Base-by-base conservation (phyloP, 1,140 invertebrate genomes). In the Aphidius gifuensis region DNA sequence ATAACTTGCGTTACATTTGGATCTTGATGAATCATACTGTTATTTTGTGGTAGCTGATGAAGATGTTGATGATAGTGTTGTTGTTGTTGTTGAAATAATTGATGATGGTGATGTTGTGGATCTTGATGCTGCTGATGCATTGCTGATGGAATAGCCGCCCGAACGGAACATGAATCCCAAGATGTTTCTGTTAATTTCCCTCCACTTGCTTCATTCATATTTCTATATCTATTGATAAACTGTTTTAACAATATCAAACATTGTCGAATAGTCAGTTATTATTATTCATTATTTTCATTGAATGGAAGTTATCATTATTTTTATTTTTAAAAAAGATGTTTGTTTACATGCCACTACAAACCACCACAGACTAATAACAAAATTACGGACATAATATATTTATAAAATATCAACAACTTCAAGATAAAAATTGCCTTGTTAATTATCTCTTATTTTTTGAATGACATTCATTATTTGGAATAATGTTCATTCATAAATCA, bases 181-280 rank as follows among this genome's bases (percentile, higher is more conserved):
- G 76, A 65, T 7, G 81, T 81, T 32, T 79, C 79, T 58, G 80
- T 71, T 50, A 79, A 68, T 49, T 82, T 83, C 63, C 72, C 80
- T 72, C 78, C 76, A 47, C 75, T 82, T 38, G 82, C 77, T 73
- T 82, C 80, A 60, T 83, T 83, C 81, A 83, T 83, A 68, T 63
- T 77, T 68, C 69, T 60, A 58, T 66, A 32, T 4, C 64, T 69
- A 9, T 38, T 57, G 48, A 62, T 49, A 42, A 9, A 60, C 23
- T 32, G 23, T 32, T 32, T 32, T 62, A 23, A 64, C 45, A 39
- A n/a, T 45, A 61, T 40, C 38, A 49, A 49, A 49, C 48, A 16
- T 57, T 39, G 46, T 39, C 48, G 16, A 39, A 5, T 45, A 39
- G 2, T 42, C 11, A 50, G n/a, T 44, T 46, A 55, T 63, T 51